These are phyloP conservation scores for Acrocephalus scirpaceus DNA, from an alignment of 2,797 vertebrate genomes.

Conservation along the genomic window DNA sequence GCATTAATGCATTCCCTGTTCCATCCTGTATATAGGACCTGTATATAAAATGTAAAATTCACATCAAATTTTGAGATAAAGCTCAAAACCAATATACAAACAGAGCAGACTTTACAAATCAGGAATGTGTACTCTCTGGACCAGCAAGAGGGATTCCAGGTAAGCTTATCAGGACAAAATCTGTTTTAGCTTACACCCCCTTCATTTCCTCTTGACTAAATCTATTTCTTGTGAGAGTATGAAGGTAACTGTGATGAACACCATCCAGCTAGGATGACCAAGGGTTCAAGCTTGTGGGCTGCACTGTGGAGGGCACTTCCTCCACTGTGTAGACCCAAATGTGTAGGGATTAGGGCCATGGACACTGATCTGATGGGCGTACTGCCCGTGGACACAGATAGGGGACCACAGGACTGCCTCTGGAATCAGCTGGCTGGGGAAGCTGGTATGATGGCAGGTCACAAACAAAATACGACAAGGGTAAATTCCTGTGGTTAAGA, in stretches of 20 bases:
- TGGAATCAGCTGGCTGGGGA: neutral
- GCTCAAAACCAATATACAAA: neutral
- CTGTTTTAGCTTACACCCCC: neutral
- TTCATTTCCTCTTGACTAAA: neutral
- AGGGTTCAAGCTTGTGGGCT: neutral
- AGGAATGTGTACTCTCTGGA: neutral
- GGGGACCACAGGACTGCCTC: neutral
- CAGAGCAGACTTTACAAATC: neutral
- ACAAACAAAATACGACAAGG: neutral
- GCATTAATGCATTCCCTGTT: neutral
- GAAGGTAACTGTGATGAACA: neutral
- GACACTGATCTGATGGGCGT: neutral
- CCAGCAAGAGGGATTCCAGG: neutral
- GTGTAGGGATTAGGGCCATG: neutral
- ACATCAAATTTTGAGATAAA: neutral
- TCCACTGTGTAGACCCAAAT: neutral
- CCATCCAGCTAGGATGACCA: neutral
- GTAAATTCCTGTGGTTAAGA: neutral
- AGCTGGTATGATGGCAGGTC: neutral
- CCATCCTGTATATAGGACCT: neutral
- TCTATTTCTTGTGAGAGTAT: neutral
- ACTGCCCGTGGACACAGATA: fast-evolving
- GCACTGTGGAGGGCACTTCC: neutral
- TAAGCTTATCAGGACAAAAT: neutral
- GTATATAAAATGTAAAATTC: neutral